phyloP scores from a whole-genome alignment of 2,888 invertebrate genomes.

The Drosophila colorata region DNA sequence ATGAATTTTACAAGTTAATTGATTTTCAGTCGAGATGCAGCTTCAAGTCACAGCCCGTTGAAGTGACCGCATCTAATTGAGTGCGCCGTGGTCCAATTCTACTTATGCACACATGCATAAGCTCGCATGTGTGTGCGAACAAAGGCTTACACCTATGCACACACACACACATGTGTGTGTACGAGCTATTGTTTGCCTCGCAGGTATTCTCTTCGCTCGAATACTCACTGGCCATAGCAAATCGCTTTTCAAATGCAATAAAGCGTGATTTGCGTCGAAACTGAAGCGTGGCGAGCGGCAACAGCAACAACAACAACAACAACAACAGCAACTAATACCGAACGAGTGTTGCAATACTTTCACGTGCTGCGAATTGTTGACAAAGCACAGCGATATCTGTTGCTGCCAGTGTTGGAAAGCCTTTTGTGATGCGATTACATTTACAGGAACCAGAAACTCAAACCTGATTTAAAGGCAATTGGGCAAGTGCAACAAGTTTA shows the following conservation, averaged over 20 bases:
- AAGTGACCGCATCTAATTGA: constrained; percentile 7
- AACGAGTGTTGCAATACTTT: constrained; percentile 18
- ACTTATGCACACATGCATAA: constrained; percentile 1
- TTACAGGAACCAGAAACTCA: no score
- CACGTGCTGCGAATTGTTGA: constrained; percentile 3
- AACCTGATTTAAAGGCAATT: neutral
- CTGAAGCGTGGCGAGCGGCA: constrained; percentile 52
- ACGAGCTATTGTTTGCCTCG: constrained; percentile 2
- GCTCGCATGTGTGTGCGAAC: neutral
- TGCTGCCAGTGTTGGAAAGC: neutral
- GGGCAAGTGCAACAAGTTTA: no score
- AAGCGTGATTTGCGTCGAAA: constrained; percentile 55
- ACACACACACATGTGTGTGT: neutral
- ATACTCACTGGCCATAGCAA: constrained; percentile 52
- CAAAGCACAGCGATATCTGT: neutral
- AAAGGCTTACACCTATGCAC: neutral
- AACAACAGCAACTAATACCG: constrained; percentile 14
- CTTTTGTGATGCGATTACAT: constrained; percentile 1
- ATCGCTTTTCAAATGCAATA: constrained; percentile 69
- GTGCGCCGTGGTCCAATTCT: neutral
- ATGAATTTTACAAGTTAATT: constrained; percentile 40
- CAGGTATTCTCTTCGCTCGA: constrained; percentile 32
- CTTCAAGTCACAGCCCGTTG: constrained; percentile 5
- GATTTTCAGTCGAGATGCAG: constrained; percentile 18
- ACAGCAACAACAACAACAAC: constrained; percentile 12